phyloP scores from a whole-genome alignment of 2,888 invertebrate genomes.

The Cataglyphis rosenhaueri region DNA sequence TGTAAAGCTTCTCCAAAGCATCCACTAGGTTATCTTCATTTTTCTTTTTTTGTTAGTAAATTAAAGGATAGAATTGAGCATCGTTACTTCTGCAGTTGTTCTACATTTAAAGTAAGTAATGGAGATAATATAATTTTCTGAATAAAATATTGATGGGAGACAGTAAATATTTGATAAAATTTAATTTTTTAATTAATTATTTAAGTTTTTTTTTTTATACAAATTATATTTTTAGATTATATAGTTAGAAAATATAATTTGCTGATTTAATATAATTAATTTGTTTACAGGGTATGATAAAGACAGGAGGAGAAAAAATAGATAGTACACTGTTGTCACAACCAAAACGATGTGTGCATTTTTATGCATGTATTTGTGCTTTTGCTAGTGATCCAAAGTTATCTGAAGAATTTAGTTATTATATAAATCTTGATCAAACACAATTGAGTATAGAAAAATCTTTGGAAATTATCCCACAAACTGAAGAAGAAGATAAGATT shows the following conservation, averaged over 20 bases:
- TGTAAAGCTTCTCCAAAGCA: constrained; percentile 89
- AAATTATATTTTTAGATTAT: neutral
- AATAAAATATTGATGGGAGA: neutral
- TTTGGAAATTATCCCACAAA: constrained; percentile 73
- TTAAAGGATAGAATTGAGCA: constrained; percentile 86
- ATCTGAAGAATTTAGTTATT: constrained; percentile 88
- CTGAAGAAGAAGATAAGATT: constrained; percentile 79
- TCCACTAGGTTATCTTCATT: constrained; percentile 90
- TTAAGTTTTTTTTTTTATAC: neutral
- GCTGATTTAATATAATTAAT: neutral
- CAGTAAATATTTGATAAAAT: neutral
- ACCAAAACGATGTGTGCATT: constrained; percentile 89
- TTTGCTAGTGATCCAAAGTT: constrained; percentile 89
- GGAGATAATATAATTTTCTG: neutral
- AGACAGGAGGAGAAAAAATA: constrained; percentile 74
- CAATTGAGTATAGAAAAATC: constrained; percentile 76
- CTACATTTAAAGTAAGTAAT: constrained; percentile 86
- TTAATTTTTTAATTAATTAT: constrained; percentile 7
- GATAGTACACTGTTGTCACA: constrained; percentile 70
- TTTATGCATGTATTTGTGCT: constrained; percentile 90
- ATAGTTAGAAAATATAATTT: neutral
- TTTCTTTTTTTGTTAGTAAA: constrained; percentile 87
- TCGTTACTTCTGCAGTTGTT: constrained; percentile 88
- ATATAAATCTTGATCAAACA: constrained; percentile 86
- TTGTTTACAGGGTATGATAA: constrained; percentile 69